These are phyloP conservation scores for Drosophila leonis DNA, from an alignment of 2,888 invertebrate species.

Conservation along the genomic window DNA sequence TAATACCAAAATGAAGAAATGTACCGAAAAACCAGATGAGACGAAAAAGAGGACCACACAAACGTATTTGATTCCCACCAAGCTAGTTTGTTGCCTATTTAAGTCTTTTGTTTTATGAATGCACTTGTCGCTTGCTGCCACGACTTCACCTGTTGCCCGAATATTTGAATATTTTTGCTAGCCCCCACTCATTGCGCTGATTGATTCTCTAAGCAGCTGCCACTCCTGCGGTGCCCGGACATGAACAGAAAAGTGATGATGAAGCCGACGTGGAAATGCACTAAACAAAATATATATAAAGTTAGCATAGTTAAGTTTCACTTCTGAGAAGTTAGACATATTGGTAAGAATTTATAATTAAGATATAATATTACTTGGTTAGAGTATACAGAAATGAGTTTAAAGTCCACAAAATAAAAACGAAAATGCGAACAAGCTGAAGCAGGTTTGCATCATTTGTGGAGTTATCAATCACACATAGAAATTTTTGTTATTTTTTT, in stretches of 20 bases:
- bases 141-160: constrained; percentile 39
- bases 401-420: constrained; percentile 8
- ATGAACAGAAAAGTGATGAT: constrained; percentile 10
- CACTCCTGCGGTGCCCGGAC: constrained; percentile 71
- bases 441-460: constrained; percentile 76
- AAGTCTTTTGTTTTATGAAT: constrained; percentile 60
- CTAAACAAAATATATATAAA: neutral
- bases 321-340: neutral
- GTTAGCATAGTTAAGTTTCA: neutral
- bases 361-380: neutral
- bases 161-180: constrained; percentile 70
- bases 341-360: neutral
- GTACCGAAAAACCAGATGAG: constrained; percentile 39
- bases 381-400: constrained; percentile 34
- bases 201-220: constrained; percentile 62
- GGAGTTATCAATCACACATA: constrained; percentile 81
- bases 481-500: constrained; percentile 60
- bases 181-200: constrained; percentile 67
- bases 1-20: constrained; percentile 71
- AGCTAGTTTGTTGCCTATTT: constrained; percentile 60
- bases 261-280: constrained; percentile 22
- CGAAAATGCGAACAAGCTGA: constrained; percentile 54
- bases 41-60: constrained; percentile 55
- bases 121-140: constrained; percentile 58
- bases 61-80: constrained; percentile 58